Percentiles rank a stretch among this genome's conserved stretches.
These are phyloP conservation scores for Morphnarchus princeps DNA, from an alignment of 2,113 vertebrate species.

Conservation along the genomic window DNA sequence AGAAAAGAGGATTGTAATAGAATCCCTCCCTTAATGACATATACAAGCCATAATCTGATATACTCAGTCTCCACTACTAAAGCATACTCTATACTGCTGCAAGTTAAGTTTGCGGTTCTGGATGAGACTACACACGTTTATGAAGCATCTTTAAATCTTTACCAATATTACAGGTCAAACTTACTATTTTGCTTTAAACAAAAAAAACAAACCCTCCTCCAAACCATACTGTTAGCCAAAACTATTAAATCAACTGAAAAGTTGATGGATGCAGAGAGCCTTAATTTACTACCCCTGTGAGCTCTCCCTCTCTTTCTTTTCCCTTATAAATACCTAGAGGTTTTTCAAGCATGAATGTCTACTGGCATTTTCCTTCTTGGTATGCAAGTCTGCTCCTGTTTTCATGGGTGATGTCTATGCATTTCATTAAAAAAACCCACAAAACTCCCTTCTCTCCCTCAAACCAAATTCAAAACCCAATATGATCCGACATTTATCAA, in stretches of 20 bases:
- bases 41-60: background rate
- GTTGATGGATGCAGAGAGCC: background rate
- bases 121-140: background rate
- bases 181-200: background rate
- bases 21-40: background rate
- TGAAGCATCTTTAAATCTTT: background rate
- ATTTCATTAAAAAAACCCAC: background rate
- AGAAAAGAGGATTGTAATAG: background rate
- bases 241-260: background rate
- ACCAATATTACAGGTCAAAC: background rate
- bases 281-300: background rate
- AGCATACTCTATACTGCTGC: background rate
- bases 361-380: background rate
- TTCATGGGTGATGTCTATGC: background rate
- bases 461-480: background rate
- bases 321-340: background rate
- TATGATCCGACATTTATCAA: background rate
- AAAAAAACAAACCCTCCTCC: background rate
- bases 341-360: constrained; percentile 13
- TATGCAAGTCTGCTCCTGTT: constrained; percentile 20
- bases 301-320: background rate
- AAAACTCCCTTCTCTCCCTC: background rate
- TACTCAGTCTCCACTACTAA: background rate
- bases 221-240: background rate
- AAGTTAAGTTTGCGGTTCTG: background rate